phyloP scores from a whole-genome alignment of 2,888 invertebrate genomes.

The Trachelus stipa region DNA sequence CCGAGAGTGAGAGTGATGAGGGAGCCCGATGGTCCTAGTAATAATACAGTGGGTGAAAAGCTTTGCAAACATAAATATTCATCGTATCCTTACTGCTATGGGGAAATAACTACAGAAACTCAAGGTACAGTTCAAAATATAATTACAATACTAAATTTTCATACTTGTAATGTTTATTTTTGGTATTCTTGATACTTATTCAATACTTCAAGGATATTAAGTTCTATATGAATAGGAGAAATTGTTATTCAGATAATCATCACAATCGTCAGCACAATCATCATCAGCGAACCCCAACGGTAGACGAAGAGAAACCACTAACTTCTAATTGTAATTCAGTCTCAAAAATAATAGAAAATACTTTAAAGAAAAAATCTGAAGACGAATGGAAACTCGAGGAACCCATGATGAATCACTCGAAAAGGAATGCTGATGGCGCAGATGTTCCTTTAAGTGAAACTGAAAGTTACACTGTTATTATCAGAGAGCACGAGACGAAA shows the following conservation, averaged over 20 bases:
- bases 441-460: slow-evolving; percentile 69
- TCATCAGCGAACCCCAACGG: slow-evolving; percentile 52
- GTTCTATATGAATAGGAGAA: no score
- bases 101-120: slow-evolving; percentile 82
- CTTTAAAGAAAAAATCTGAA: slow-evolving; percentile 51
- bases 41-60: slow-evolving; percentile 71
- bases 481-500: slow-evolving; percentile 78
- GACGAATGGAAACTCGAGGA: slow-evolving; percentile 61
- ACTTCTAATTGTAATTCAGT: slow-evolving; percentile 58
- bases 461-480: slow-evolving; percentile 82
- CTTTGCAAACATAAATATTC: slow-evolving; percentile 90
- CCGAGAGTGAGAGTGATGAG: slow-evolving; percentile 80
- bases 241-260: slow-evolving; percentile 54
- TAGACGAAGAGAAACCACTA: slow-evolving; percentile 62
- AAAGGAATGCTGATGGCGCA: slow-evolving; percentile 40
- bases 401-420: slow-evolving; percentile 44
- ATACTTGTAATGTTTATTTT: background rate
- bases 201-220: no score
- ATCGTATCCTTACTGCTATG: slow-evolving; percentile 89
- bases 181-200: no score
- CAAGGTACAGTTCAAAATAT: slow-evolving; percentile 66
- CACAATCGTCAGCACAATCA: slow-evolving; percentile 57
- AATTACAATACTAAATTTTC: background rate
- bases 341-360: slow-evolving; percentile 49
- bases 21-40: slow-evolving; percentile 72